Base-by-base conservation (phyloP, 2,888 invertebrate genomes). In the Ophion costatus region DNA sequence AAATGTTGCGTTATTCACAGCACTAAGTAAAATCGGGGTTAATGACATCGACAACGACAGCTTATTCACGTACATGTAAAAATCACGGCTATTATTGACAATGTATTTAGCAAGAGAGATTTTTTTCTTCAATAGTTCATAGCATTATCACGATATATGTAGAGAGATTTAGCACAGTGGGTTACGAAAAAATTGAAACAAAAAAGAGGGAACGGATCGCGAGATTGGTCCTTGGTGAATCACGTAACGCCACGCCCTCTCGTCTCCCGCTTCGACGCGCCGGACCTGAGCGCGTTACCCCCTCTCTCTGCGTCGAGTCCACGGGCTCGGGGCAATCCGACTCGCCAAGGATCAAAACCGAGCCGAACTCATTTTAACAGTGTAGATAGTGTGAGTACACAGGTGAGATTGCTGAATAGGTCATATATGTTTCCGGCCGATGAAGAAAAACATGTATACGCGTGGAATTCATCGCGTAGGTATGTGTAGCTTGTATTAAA, bases 11-110 rank as follows among this genome's bases (percentile, higher is more conserved):
- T 88, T 88, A 85, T 84, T 86, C 83, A 88, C 87, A 79, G 83
- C 42, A 61, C 88, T 88, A 86, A 77, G 64, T 81, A 59, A 88
- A 85, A 67, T 69, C 20, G 75, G 88, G 84, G 87, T 80, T 87
- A 85, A 20, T 77, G 84, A 83, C 80, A 80, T 80, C 51, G 67
- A 45, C 75, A 70, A 76, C 51, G 64, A 80, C 51, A 73, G 80
- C 64, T 4, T 67, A 74, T 74, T 45, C 11, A 24, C 29, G 33
- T 29, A 10, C 33, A 38, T n/a, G 17, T 22, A 51, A 11, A 63
- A 70, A 63, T 70, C 78, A 80, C 57, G 64, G 71, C 29, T 14
- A 80, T 80, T 80, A 80, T 73, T 73, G 64, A 80, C 79, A 56
- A 82, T 33, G 51, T 17, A 64, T 79, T 79, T 82, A 79, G 70